Percentiles rank a stretch among this genome's conserved stretches.
phyloP scores from a whole-genome alignment of 2,888 invertebrate genomes.

The Tolmerus cingulatus region DNA sequence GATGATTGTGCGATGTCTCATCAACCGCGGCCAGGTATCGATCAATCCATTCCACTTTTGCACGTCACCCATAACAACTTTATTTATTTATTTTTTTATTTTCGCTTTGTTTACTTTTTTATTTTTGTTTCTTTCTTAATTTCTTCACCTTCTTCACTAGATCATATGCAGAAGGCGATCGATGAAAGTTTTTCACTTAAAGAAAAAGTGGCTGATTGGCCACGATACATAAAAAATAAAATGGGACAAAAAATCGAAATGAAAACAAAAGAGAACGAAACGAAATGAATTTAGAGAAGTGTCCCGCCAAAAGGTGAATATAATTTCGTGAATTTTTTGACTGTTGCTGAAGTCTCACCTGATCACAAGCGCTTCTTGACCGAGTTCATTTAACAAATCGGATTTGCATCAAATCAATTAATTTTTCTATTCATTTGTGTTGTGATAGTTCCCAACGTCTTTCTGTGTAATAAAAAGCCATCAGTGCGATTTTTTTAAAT shows the following conservation, averaged over 20 bases:
- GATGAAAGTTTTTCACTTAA: constrained; percentile 20
- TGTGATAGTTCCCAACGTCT: neutral
- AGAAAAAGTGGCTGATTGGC: constrained; percentile 7
- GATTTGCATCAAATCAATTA: constrained; percentile 41
- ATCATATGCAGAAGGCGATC: neutral
- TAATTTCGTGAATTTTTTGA: constrained; percentile 10
- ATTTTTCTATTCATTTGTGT: neutral
- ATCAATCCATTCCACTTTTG: neutral
- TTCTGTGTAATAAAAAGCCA: neutral
- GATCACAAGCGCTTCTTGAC: neutral
- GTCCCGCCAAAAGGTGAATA: constrained; percentile 25
- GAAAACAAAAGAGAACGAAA: neutral
- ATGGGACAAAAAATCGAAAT: neutral
- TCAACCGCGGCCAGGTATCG: neutral
- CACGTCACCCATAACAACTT: neutral
- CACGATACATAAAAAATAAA: neutral
- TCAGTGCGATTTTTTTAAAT: neutral
- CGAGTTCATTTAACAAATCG: neutral
- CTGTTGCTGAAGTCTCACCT: neutral
- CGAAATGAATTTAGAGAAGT: constrained; percentile 1
- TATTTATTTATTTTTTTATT: neutral
- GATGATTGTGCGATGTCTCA: neutral
- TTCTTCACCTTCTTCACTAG: neutral
- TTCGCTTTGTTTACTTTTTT: neutral
- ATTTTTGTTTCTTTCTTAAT: neutral